Conservation (phyloP, 2,888 invertebrate species). For the Nasonia oneida region DNA sequence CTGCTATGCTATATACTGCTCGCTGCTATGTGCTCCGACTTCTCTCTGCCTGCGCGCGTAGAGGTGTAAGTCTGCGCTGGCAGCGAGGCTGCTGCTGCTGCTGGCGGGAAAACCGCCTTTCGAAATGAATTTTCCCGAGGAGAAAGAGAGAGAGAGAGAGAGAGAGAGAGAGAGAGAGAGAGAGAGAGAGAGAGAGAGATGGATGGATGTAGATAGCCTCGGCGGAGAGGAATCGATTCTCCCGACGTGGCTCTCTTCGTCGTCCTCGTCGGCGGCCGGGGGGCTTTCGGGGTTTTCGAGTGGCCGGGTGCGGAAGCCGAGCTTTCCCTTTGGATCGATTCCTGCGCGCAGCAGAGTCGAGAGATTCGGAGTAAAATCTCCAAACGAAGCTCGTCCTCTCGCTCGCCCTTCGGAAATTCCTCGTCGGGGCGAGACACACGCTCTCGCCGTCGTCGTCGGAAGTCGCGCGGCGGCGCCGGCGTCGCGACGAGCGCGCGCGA, state of each 20-base stretch:
- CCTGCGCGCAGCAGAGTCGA: no score
- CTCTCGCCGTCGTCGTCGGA: neutral
- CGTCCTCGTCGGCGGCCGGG: conserved; percentile 2
- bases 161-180: conserved; percentile 13
- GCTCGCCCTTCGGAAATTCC: neutral
- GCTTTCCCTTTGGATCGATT: conserved; percentile 12
- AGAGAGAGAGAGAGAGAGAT: conserved; percentile 18
- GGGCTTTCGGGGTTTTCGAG: conserved; percentile 3
- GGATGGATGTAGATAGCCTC: neutral
- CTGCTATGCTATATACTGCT: no score
- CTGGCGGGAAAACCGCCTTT: conserved; percentile 78
- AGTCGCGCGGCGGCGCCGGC: conserved; percentile 37
- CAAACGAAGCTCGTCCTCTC: neutral
- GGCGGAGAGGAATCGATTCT: conserved; percentile 58
- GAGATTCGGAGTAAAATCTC: neutral
- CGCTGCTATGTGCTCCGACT: neutral
- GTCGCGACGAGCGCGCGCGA: conserved; percentile 59
- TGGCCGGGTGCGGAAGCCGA: neutral
- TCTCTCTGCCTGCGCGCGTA: neutral
- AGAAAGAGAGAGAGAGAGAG: conserved; percentile 32
- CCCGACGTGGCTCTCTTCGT: conserved; percentile 26
- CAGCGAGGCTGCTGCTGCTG: conserved; percentile 30
- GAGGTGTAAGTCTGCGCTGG: neutral
- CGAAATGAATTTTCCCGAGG: conserved; percentile 74
- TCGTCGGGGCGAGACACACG: no score